Conservation (phyloP, 1,140 invertebrate genomes). For the Forficula auricularia region DNA sequence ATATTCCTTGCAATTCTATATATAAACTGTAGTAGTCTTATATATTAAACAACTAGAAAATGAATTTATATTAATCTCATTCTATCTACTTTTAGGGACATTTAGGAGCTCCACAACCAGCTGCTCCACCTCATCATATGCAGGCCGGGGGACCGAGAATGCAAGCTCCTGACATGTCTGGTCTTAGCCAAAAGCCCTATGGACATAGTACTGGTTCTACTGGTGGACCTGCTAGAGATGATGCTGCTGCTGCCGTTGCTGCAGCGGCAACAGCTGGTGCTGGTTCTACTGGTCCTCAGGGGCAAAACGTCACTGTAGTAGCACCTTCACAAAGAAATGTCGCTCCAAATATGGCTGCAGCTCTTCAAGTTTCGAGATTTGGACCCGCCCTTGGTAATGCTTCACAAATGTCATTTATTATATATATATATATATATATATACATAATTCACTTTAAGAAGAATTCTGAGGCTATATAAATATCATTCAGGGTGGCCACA, state of each 20-base stretch:
- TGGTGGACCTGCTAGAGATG: constrained; percentile 19
- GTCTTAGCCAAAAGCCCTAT: constrained; percentile 24
- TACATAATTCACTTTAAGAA: too few species aligned
- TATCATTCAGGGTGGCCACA: too few species aligned
- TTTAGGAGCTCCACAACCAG: too few species aligned
- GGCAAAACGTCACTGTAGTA: constrained; percentile 25
- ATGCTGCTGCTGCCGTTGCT: neutral
- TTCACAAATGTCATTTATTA: too few species aligned
- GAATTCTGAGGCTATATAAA: too few species aligned
- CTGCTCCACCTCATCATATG: too few species aligned
- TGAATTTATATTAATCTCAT: too few species aligned
- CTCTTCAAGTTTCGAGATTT: constrained; percentile 26
- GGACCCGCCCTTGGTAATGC: constrained; percentile 18
- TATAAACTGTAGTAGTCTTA: too few species aligned
- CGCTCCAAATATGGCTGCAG: constrained; percentile 23
- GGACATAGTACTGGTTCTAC: constrained; percentile 1
- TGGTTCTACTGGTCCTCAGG: constrained; percentile 17
- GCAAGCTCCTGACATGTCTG: constrained; percentile 28
- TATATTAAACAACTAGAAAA: too few species aligned
- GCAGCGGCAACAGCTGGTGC: neutral
- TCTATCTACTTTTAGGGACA: too few species aligned
- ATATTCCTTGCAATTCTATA: too few species aligned
- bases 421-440: too few species aligned
- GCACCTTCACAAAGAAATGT: constrained; percentile 34
- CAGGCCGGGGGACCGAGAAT: constrained; percentile 31